Evolutionary conservation across 2,888 invertebrate genomes (phyloP), one percentile per base, ranked within the genome.

Genomic region (Ennomos quercinarius): DNA sequence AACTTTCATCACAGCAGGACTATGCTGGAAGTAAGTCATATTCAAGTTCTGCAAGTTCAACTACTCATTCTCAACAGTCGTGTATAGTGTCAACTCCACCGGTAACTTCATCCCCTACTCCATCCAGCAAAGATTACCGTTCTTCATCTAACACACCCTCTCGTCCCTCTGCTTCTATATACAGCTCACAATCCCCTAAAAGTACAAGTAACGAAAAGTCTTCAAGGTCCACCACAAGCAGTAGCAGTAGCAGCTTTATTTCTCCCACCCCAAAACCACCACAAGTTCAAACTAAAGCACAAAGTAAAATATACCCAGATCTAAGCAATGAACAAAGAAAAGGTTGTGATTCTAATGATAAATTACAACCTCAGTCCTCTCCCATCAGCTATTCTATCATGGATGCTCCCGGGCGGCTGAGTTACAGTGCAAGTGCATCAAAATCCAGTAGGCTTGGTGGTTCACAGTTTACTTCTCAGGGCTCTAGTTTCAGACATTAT

Each of bases 251-350:
- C 71, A 92, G 91, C 71, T 94, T 94, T 80, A 91, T 94, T 38
- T 93, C 94, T 17, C 94, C 93, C 41, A 90, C 93, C 66, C 84
- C 93, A 51, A 93, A 93, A 79, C 83, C 90, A 36, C 90, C 93
- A 53, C 91, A 89, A 73, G 94, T 96, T 70, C 96, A 96, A 85
- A 95, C 96, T 63, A 96, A 96, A 88, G 95, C 95, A 68, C 96
- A 96, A 89, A 94, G 95, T 71, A 96, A 96, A 91, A 94, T 95
- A 73, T 96, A 96, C 84, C 95, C 96, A 55, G 96, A 96, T 76
- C 74, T 96, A 69, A 91, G 66, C 70, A 85, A 77, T 76, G 94
- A 84, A 80, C 93, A 86, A 83, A 92, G 82, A 83, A 93, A 81
- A 92, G 94, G 71, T 93, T 95, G 86, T 93, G 93, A 83, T 77